Evolutionary conservation across 2,113 vertebrate genomes (phyloP).

Genomic region (Thymallus thymallus): DNA sequence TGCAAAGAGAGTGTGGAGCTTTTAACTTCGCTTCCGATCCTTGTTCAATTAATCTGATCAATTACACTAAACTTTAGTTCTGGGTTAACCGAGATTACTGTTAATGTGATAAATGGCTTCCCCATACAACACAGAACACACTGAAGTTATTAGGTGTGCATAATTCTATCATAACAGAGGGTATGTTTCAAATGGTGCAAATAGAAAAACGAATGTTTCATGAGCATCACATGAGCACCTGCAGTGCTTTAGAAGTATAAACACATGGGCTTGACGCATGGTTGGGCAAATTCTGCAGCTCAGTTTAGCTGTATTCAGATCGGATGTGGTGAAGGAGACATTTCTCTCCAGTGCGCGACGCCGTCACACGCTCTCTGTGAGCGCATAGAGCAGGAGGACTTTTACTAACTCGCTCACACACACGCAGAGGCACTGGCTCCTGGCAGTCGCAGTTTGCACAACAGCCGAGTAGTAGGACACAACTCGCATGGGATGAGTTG

Average conservation of each 20-base stretch:
- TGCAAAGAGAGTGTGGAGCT: no score
- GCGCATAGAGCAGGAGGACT: not conserved
- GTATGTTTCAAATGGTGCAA: no score
- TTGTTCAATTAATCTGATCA: no score
- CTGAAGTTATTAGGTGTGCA: conserved; percentile 26
- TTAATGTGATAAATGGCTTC: no score
- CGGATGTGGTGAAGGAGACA: not conserved
- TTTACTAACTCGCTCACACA: not conserved
- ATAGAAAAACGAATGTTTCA: no score
- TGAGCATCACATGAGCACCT: no score
- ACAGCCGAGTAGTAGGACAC: not conserved
- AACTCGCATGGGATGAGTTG: not conserved
- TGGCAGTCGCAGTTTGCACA: not conserved
- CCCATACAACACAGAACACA: conserved; percentile 6
- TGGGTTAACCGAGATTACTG: not conserved
- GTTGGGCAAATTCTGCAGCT: conserved; percentile 18
- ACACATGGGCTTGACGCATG: not conserved
- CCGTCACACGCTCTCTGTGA: not conserved
- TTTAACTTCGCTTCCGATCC: no score
- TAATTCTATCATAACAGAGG: no score
- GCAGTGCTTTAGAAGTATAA: no score
- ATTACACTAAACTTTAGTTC: not conserved
- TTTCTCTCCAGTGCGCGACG: conserved; percentile 27
- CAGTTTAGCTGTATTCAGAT: not conserved
- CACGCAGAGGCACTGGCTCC: conserved; percentile 8